These are phyloP conservation scores for Cetoscarus ocellatus DNA, from an alignment of 2,797 vertebrate species.

Conservation along the genomic window DNA sequence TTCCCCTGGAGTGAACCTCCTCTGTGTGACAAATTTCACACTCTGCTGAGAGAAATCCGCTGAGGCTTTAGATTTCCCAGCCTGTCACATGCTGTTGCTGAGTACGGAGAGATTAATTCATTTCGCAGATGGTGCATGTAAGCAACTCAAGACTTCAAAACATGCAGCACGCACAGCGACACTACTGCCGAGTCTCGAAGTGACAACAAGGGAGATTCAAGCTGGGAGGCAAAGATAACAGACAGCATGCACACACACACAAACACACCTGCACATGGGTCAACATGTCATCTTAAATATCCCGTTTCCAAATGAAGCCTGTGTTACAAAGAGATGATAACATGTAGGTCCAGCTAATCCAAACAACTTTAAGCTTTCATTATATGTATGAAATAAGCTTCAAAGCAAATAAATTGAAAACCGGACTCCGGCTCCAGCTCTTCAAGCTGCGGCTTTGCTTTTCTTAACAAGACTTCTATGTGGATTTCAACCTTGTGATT, in stretches of 20 bases:
- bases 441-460: neutral
- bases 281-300: slow-evolving; percentile 21
- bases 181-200: slow-evolving; percentile 53
- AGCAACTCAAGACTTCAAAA: slow-evolving; percentile 47
- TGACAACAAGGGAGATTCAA: slow-evolving; percentile 40
- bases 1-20: slow-evolving; percentile 66
- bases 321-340: neutral
- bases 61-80: slow-evolving; percentile 70
- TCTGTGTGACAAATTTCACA: slow-evolving; percentile 78
- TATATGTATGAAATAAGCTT: slow-evolving; percentile 16
- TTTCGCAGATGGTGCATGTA: slow-evolving; percentile 59
- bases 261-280: slow-evolving; percentile 22
- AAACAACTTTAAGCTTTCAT: slow-evolving; percentile 13
- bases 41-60: slow-evolving; percentile 70
- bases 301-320: slow-evolving; percentile 24
- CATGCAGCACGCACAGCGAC: slow-evolving; percentile 19
- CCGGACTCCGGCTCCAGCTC: neutral
- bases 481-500: neutral
- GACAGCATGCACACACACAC: slow-evolving; percentile 10
- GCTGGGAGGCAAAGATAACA: slow-evolving; percentile 58
- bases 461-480: neutral
- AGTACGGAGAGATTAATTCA: slow-evolving; percentile 68
- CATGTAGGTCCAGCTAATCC: slow-evolving; percentile 14
- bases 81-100: slow-evolving; percentile 66
- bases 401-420: neutral